Percentiles rank a stretch among this genome's conserved stretches.
phyloP scores from a whole-genome alignment of 2,797 vertebrate species.

The Buphagus erythrorhynchus region DNA sequence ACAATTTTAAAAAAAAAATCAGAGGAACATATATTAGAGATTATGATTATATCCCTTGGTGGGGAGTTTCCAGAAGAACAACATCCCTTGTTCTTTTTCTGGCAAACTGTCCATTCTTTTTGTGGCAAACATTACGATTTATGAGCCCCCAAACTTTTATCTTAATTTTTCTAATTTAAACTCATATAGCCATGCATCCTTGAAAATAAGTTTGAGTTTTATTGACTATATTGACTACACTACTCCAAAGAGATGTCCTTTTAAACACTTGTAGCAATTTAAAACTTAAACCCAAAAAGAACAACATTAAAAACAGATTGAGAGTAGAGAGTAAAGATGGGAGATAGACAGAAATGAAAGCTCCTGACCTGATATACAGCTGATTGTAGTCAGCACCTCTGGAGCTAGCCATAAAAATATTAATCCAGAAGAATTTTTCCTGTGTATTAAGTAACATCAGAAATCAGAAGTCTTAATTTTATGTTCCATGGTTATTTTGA shows the following conservation, averaged over 20 bases:
- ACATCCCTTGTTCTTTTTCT: neutral
- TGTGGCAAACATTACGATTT: neutral
- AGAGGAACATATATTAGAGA: neutral
- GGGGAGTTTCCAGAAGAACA: neutral
- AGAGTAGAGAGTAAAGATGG: neutral
- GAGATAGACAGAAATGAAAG: neutral
- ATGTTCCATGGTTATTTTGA: slow-evolving; percentile 1
- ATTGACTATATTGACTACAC: neutral
- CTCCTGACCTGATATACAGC: neutral
- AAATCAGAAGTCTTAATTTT: slow-evolving; percentile 30
- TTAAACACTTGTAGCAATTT: neutral
- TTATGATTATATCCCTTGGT: neutral
- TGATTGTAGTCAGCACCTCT: slow-evolving; percentile 23
- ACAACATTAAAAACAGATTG: slow-evolving; percentile 42
- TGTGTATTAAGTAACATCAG: neutral
- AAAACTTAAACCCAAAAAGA: neutral
- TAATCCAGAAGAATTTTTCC: neutral
- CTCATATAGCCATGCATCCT: neutral
- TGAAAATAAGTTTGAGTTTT: neutral
- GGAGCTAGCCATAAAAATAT: neutral
- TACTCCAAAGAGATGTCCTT: neutral
- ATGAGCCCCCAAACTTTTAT: neutral
- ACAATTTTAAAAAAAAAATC: neutral
- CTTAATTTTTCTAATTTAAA: neutral
- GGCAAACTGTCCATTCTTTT: neutral